Base-by-base conservation (phyloP, 2,113 vertebrate species). In the Accipiter virgatus region DNA sequence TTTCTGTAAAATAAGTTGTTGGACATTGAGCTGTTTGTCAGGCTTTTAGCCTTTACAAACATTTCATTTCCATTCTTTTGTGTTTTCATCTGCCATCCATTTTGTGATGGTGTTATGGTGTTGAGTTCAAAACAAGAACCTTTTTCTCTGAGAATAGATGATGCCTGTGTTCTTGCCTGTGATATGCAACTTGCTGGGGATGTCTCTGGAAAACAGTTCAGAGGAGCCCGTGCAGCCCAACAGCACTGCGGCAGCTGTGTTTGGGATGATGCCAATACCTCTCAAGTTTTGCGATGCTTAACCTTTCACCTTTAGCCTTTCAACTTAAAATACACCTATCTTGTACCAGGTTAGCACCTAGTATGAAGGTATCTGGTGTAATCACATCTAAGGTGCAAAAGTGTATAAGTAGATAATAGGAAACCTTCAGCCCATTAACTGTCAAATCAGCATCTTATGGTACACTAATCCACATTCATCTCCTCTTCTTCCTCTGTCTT, bases 291-390 rank as follows among this genome's bases (percentile, higher is more conserved):
- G 11, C 21, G 2, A 0, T 31, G 17, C 31, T 58, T 63, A 40
- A 22, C 13, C 9, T 67, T 93, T 63, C 0, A 11, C 40, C 21
- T 80, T 56, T 52, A 32, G 32, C 25, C 31, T 77, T 92, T 86
- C 26, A 78, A 19, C 36, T 63, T 90, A 9, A 85, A 47, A 63
- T 45, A 36, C 10, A 21, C 2, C 0, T 67, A 22, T 13, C 7
- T 55, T 71, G 9, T 55, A 19, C 22, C 22, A 22, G 23, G 6
- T 63, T 83, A 78, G 29, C 21, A 32, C n/a, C 42, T 40, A 20
- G 4, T 47, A 12, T n/a, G 34, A 53, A 56, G 23, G 5, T 34
- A 31, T 56, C 23, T 0, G 1, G 8, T 85, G 40, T 68, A 34
- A 61, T 71, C 27, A 14, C 21, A 42, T 32, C 10, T 73, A 19